Base-by-base conservation (phyloP, 2,888 invertebrate genomes). In the Cremastinae sp. region DNA sequence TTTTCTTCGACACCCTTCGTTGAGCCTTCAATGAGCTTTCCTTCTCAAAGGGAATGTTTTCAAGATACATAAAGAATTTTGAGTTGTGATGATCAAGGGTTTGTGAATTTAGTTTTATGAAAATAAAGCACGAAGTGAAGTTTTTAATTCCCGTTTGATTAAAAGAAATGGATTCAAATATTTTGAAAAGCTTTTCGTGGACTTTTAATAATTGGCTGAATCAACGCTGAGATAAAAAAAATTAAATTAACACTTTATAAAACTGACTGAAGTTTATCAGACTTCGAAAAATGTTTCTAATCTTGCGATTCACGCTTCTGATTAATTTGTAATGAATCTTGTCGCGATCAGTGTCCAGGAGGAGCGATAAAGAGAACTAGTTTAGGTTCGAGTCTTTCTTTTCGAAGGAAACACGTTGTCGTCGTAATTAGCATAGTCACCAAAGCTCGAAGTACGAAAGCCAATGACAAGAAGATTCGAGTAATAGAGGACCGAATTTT, bases 361-460 rank as follows among this genome's bases (percentile, higher is more conserved):
- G 45, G 1, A 65, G 43, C n/a, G 2, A 22, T 8, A 56, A 41
- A 53, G 53, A 14, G 16, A 0, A 18, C 10, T 28, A 20, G 37
- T 10, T 10, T 20, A 39, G 39, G 35, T 10, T 43, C 58, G 16
- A 14, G 64, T 71, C 73, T 74, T 71, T 61, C 62, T 58, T 74
- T 65, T 64, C 53, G 62, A 37, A 47, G 39, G 22, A 28, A 5
- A 28, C 66, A 59, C 56, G 78, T 74, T 78, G 74, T 79, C 75
- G 69, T 51, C 43, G 62, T 73, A 78, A 79, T 79, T 78, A 75
- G 70, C 79, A 78, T 75, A 79, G 70, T 71, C 69, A 64, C 39
- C 47, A 58, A 75, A 62, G 68, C 62, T 41, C 62, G 49, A 68
- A 62, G 51, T 66, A 51, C n/a, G 20, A 8, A 56, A 18, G 47